Base-by-base conservation (phyloP, 1,140 invertebrate genomes). In the Periplaneta americana region DNA sequence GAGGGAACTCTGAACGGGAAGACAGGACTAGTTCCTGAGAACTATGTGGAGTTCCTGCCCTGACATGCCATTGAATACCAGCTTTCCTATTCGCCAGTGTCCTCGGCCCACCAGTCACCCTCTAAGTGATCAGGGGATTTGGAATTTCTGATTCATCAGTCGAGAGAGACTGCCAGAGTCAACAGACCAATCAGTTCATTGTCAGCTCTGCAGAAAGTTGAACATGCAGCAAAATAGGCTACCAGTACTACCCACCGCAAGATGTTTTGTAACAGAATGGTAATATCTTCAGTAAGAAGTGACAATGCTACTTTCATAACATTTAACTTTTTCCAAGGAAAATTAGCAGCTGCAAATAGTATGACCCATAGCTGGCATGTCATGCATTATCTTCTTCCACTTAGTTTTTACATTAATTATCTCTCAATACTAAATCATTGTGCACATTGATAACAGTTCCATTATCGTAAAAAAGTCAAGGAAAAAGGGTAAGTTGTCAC, bases 1-100 rank as follows among this genome's bases (percentile, higher is more conserved):
- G 96, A 98, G 88, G 98, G 98, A 78, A 96, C 95, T 33, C 90
- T 99, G 81, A 96, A 98, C 89, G 98, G 98, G 76, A 96, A 95
- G 89, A 95, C 94, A 37, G 98, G 98, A 74, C 92, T 99, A 74
- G 95, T 99, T 87, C 98, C 98, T 79, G 96, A 98, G 88, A 99
- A 99, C 89, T 99, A 99, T 90, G 97, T 99, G 22, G 97, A 99
- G 90, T 93, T 93, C 83, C 90, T 96, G 85, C 93, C 93, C 83
- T 94, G 89, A 91, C 82, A 66, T 39, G 35, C 48, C 48, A 4
- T n/a, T 5, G 22, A 66, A 11, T 66, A 13, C 48, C 48, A 66
- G 13, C 48, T 9, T 66, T 11, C 4, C 28, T 28, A 66, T n/a
- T 66, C n/a, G 28, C 48, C 48, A 66, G 48, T 13, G 22, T n/a